Evolutionary conservation across 2,113 vertebrate species (phyloP).

Genomic region (Brachypteracias leptosomus): DNA sequence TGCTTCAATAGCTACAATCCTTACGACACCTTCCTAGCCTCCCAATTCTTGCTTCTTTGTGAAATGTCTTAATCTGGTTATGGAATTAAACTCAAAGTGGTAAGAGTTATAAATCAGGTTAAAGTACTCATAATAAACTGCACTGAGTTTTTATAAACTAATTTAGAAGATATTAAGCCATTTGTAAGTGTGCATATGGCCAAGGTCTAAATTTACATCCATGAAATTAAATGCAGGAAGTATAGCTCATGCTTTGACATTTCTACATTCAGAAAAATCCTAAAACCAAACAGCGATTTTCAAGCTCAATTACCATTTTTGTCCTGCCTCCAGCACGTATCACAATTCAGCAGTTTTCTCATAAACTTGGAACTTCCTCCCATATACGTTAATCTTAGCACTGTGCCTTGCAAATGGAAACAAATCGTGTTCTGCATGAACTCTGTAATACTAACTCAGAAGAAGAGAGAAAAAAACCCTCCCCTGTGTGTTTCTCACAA

Average conservation of each 20-base stretch:
- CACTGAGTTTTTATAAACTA: not conserved
- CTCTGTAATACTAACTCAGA: not conserved
- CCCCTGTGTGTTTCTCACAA: not conserved
- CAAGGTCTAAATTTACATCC: not conserved
- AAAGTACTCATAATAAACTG: not conserved
- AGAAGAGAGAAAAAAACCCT: not conserved
- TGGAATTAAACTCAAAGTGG: not conserved
- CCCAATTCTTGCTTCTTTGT: not conserved
- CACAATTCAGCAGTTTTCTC: slow-evolving; percentile 19
- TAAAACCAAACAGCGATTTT: slow-evolving; percentile 13
- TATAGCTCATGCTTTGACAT: not conserved
- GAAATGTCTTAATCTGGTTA: slow-evolving; percentile 16
- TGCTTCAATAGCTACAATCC: not conserved
- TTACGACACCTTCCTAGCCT: not conserved
- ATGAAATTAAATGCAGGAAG: not conserved
- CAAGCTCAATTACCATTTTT: slow-evolving; percentile 24
- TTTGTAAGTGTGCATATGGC: not conserved
- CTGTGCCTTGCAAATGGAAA: not conserved
- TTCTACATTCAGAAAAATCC: not conserved
- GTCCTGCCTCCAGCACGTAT: not conserved
- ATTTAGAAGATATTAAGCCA: not conserved
- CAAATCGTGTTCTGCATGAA: not conserved
- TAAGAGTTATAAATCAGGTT: not conserved
- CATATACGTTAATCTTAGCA: not conserved
- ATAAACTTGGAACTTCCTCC: slow-evolving; percentile 20